phyloP scores from a whole-genome alignment of 2,797 vertebrate genomes.

The Fistularia tabacaria region DNA sequence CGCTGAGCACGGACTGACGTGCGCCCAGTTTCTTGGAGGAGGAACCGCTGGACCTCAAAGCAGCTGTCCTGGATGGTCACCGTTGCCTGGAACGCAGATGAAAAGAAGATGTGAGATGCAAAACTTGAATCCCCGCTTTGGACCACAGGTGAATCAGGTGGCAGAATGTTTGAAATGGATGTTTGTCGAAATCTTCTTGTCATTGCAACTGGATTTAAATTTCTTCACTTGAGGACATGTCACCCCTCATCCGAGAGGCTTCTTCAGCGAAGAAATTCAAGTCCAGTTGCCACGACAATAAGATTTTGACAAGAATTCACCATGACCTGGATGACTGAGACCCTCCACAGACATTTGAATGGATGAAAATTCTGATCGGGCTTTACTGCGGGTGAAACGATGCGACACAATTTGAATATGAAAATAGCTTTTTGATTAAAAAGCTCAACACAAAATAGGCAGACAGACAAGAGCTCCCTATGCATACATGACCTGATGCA shows the following conservation, averaged over 20 bases:
- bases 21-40: constrained; percentile 76
- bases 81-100: constrained; percentile 70
- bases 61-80: constrained; percentile 88
- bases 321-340: too few relatives aligned
- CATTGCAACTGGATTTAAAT: too few relatives aligned
- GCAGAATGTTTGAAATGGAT: too few relatives aligned
- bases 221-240: too few relatives aligned
- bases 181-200: too few relatives aligned
- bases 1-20: constrained; percentile 42
- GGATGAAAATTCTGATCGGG: too few relatives aligned
- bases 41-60: constrained; percentile 80
- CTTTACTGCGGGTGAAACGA: neutral
- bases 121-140: neutral
- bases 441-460: neutral
- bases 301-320: too few relatives aligned
- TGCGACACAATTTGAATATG: constrained; percentile 46
- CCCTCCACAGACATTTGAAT: too few relatives aligned
- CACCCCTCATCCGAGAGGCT: too few relatives aligned
- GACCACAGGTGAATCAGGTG: too few relatives aligned
- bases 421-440: constrained; percentile 41
- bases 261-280: too few relatives aligned
- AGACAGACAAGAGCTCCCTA: neutral
- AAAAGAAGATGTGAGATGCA: constrained; percentile 6
- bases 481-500: constrained; percentile 26
- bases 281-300: too few relatives aligned